Percentiles rank a stretch among this genome's conserved stretches.
These are phyloP conservation scores for Venturia canescens DNA, from an alignment of 1,140 invertebrate species.

Conservation along the genomic window DNA sequence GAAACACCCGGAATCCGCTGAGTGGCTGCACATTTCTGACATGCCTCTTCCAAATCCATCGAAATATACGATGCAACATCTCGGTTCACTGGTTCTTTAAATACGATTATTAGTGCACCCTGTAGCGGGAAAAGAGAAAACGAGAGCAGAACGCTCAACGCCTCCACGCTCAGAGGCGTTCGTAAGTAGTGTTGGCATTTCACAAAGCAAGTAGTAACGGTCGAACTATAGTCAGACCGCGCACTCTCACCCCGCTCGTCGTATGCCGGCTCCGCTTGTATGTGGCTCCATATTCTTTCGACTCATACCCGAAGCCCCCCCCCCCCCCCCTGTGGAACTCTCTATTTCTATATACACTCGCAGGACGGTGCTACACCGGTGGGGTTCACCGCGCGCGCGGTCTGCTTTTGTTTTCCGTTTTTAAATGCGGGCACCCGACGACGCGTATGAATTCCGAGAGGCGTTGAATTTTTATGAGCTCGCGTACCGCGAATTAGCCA, in stretches of 20 bases:
- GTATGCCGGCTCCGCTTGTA: too few species aligned
- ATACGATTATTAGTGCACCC: background rate
- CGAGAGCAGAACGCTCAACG: slow-evolving; percentile 25
- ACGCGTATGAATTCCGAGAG: slow-evolving; percentile 65
- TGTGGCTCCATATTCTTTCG: too few species aligned
- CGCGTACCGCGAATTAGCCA: slow-evolving; percentile 64
- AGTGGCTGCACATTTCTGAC: too few species aligned
- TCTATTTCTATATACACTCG: too few species aligned
- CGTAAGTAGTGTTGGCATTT: slow-evolving; percentile 20
- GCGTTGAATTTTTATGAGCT: slow-evolving; percentile 68
- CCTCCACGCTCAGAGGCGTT: slow-evolving; percentile 19
- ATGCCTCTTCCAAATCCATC: too few species aligned
- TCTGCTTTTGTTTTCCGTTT: slow-evolving; percentile 63
- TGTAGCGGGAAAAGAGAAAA: background rate
- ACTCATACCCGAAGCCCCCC: too few species aligned
- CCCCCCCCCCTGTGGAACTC: too few species aligned
- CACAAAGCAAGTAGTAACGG: slow-evolving; percentile 29
- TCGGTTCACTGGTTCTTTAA: background rate
- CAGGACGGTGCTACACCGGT: background rate
- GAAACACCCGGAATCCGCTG: too few species aligned
- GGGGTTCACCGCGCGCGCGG: background rate
- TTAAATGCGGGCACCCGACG: slow-evolving; percentile 61
- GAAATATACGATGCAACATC: background rate
- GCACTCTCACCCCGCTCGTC: background rate
- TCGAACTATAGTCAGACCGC: slow-evolving; percentile 24